A percentile compares a stretch with the other conserved stretches of the same genome.
Evolutionary conservation across 2,888 invertebrate genomes (phyloP).

Genomic region (Lydus trimaculatus): DNA sequence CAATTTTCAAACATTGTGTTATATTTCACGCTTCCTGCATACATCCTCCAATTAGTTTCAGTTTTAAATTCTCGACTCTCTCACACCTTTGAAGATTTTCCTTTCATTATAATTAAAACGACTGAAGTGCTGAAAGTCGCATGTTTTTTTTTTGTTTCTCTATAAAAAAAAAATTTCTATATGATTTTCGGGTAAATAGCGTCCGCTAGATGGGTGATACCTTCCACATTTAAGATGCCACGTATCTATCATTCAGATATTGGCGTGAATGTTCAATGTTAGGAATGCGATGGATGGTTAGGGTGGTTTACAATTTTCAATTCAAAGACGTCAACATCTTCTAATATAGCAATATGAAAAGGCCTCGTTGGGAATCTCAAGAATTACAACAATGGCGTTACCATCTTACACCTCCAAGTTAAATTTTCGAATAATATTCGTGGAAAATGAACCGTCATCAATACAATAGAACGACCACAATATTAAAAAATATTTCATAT

Average conservation of each 20-base stretch:
- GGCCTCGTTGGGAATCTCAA: slow-evolving; percentile 51
- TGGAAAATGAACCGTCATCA: neutral
- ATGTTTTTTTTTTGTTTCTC: too few relatives aligned
- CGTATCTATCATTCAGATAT: slow-evolving; percentile 50
- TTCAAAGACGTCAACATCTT: slow-evolving; percentile 58
- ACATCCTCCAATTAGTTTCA: neutral
- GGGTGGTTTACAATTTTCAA: slow-evolving; percentile 60
- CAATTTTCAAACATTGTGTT: neutral
- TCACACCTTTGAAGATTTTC: neutral
- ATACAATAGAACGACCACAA: slow-evolving; percentile 10
- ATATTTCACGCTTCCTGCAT: neutral
- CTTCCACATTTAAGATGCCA: slow-evolving; percentile 31
- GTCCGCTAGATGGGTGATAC: neutral
- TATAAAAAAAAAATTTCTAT: neutral
- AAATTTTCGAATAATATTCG: slow-evolving; percentile 29
- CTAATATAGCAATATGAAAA: slow-evolving; percentile 58
- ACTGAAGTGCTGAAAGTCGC: too few relatives aligned
- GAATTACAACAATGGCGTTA: slow-evolving; percentile 53
- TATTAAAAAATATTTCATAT: slow-evolving; percentile 13
- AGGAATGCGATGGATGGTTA: slow-evolving; percentile 55
- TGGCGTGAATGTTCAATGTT: slow-evolving; percentile 57
- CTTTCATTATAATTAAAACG: neutral
- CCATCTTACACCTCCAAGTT: slow-evolving; percentile 40
- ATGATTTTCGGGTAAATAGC: neutral
- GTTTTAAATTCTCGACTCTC: neutral